phyloP scores from a whole-genome alignment of 2,888 invertebrate species.

The Junonia oenone region DNA sequence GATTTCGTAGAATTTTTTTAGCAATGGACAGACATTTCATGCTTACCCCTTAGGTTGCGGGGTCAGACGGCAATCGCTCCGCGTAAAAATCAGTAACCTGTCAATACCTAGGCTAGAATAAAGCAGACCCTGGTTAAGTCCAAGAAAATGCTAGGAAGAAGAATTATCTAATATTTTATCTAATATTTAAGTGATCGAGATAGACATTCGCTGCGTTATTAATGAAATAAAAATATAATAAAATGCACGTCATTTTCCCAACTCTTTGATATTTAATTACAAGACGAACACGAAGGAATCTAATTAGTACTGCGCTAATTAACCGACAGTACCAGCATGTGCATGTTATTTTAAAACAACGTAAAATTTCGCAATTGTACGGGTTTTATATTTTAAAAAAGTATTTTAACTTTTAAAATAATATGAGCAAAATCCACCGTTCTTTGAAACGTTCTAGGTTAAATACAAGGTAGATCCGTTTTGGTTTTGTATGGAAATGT shows the following conservation, averaged over 20 bases:
- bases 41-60: no score
- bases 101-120: no score
- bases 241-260: background rate
- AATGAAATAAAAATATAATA: background rate
- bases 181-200: no score
- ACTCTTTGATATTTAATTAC: background rate
- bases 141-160: no score
- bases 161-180: no score
- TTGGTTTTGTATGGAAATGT: background rate
- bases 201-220: no score
- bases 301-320: constrained; percentile 13
- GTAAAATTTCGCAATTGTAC: background rate
- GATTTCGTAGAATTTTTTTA: no score
- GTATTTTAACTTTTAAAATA: background rate
- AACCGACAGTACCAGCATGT: background rate
- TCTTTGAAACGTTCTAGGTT: background rate
- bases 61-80: no score
- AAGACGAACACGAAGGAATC: background rate
- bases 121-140: no score
- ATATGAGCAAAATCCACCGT: background rate
- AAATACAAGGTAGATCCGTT: background rate
- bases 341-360: background rate
- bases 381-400: background rate
- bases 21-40: no score
- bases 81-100: no score